phyloP scores from a whole-genome alignment of 2,113 vertebrate species.

The Sisor rabdophorus region DNA sequence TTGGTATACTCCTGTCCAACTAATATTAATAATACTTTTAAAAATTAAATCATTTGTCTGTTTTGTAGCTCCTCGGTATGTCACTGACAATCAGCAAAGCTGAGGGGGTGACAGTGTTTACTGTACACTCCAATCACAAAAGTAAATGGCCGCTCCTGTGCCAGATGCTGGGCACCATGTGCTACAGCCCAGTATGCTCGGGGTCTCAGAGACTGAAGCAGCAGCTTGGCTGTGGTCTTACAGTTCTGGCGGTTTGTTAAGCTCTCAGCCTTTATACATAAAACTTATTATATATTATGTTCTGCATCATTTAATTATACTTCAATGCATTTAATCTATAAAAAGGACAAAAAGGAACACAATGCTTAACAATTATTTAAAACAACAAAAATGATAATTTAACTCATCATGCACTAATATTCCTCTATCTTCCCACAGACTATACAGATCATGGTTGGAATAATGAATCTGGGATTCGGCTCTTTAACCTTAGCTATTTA shows the following conservation, averaged over 20 bases:
- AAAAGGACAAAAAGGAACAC: no score
- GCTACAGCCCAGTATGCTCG: constrained; percentile 58
- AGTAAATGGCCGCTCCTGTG: constrained; percentile 56
- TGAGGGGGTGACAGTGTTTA: constrained; percentile 59
- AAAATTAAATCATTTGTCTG: neutral
- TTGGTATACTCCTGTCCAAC: no score
- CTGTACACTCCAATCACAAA: constrained; percentile 51
- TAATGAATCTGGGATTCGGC: constrained; percentile 56
- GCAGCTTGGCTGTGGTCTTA: constrained; percentile 37
- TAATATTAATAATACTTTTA: no score
- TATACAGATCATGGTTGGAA: constrained; percentile 62
- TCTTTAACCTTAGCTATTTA: fast-evolving
- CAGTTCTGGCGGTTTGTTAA: constrained; percentile 60
- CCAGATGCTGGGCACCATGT: constrained; percentile 59
- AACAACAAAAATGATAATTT: no score
- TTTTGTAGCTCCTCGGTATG: constrained; percentile 52
- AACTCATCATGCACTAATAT: neutral
- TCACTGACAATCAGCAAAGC: constrained; percentile 49
- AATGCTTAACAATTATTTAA: no score
- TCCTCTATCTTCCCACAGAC: constrained; percentile 48
- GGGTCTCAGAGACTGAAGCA: constrained; percentile 50
- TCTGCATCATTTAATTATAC: no score
- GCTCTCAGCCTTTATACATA: neutral
- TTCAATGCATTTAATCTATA: no score
- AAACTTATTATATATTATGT: neutral